These are phyloP conservation scores for Sisor rabdophorus DNA, from an alignment of 2,113 vertebrate genomes.

Conservation along the genomic window DNA sequence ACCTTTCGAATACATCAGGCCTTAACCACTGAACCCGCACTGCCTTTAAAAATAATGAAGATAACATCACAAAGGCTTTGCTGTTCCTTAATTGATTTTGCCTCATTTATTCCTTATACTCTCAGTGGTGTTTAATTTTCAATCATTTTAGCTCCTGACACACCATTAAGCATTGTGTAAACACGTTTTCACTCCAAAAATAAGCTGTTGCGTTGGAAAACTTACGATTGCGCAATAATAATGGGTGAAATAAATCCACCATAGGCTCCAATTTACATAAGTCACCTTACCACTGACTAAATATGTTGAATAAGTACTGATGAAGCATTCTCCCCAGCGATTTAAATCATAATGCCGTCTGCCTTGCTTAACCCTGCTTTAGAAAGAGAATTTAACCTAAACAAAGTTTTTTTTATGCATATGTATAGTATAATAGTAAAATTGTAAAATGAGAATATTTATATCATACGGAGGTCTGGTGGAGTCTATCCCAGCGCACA, in stretches of 20 bases:
- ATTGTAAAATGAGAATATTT: no score
- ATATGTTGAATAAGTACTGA: constrained; percentile 45
- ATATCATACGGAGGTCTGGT: no score
- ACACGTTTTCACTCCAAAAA: constrained; percentile 40
- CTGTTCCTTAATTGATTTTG: constrained; percentile 17
- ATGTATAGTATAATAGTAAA: no score
- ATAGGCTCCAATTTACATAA: constrained; percentile 50
- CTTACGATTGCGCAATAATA: constrained; percentile 39
- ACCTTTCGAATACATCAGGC: background rate
- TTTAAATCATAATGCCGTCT: constrained; percentile 38
- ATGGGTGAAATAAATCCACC: constrained; percentile 47
- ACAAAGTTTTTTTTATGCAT: no score
- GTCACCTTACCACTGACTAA: constrained; percentile 44
- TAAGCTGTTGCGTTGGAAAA: constrained; percentile 30
- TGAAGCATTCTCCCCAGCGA: constrained; percentile 46
- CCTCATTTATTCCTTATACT: constrained; percentile 22
- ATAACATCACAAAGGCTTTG: constrained; percentile 4
- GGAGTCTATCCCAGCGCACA: no score
- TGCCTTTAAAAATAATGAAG: background rate
- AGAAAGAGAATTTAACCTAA: no score
- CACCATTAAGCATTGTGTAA: constrained; percentile 36
- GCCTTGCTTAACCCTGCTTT: no score
- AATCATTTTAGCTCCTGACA: constrained; percentile 46
- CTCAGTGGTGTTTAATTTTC: constrained; percentile 26
- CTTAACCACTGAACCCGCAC: background rate